phyloP scores from a whole-genome alignment of 2,113 vertebrate genomes.

The Heterochromis multidens region DNA sequence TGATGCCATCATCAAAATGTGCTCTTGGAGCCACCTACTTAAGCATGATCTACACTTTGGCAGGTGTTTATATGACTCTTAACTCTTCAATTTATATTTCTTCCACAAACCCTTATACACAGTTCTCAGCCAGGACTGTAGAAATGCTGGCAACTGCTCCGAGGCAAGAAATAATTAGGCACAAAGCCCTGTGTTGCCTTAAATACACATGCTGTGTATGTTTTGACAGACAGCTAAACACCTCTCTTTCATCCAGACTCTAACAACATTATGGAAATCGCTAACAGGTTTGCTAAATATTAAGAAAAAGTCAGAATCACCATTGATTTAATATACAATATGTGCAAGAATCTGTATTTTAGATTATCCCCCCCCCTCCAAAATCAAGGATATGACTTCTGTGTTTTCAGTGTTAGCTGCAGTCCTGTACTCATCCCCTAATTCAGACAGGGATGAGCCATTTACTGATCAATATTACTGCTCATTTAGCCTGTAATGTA shows the following conservation, averaged over 20 bases:
- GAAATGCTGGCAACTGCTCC: neutral
- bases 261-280: neutral
- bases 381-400: neutral
- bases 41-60: neutral
- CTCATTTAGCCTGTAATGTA: constrained; percentile 31
- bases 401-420: neutral
- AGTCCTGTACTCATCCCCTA: neutral
- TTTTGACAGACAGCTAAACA: neutral
- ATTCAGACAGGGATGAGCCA: neutral
- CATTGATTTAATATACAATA: neutral
- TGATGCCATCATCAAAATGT: neutral
- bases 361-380: neutral
- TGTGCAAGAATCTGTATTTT: neutral
- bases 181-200: neutral
- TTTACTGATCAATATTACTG: constrained; percentile 40
- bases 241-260: neutral
- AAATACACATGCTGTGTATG: neutral
- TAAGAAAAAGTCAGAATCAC: neutral
- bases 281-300: neutral
- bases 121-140: neutral
- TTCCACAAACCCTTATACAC: neutral
- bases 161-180: neutral
- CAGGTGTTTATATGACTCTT: neutral
- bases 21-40: neutral
- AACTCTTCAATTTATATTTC: neutral